A percentile compares a stretch with the other conserved stretches of the same genome.
Conservation (phyloP, 2,888 invertebrate species). For the Tipula lateralis region DNA sequence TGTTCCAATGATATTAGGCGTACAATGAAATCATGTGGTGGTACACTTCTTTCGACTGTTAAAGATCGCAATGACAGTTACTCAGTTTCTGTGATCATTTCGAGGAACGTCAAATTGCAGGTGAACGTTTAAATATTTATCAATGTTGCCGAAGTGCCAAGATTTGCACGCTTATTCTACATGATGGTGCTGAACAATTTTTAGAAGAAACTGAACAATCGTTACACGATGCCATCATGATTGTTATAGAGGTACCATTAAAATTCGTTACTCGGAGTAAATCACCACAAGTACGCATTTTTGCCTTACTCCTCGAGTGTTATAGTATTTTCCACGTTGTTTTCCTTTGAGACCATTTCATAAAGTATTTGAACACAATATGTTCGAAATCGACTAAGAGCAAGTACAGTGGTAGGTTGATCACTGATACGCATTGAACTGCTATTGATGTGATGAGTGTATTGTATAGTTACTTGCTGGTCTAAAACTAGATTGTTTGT, state of each 20-base stretch:
- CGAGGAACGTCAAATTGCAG: constrained; percentile 91
- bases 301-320: too few relatives aligned
- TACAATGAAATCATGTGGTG: constrained; percentile 97
- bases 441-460: too few relatives aligned
- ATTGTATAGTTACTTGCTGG: too few relatives aligned
- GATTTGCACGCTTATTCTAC: constrained; percentile 90
- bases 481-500: too few relatives aligned
- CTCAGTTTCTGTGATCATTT: constrained; percentile 83
- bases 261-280: too few relatives aligned
- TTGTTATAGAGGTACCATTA: constrained; percentile 93
- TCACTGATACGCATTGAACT: too few relatives aligned
- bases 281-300: too few relatives aligned
- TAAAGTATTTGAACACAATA: too few relatives aligned
- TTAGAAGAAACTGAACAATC: constrained; percentile 98
- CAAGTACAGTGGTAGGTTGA: too few relatives aligned
- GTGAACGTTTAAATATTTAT: constrained; percentile 71
- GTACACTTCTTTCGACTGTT: constrained; percentile 89
- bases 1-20: constrained; percentile 92
- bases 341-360: too few relatives aligned
- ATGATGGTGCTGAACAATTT: constrained; percentile 91
- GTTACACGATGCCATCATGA: constrained; percentile 99
- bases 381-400: too few relatives aligned
- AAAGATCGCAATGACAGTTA: constrained; percentile 69
- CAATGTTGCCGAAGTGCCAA: constrained; percentile 85
- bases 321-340: too few relatives aligned